These are phyloP conservation scores for Hirtodrosophila alboralis DNA, from an alignment of 2,888 invertebrate genomes.

Conservation along the genomic window DNA sequence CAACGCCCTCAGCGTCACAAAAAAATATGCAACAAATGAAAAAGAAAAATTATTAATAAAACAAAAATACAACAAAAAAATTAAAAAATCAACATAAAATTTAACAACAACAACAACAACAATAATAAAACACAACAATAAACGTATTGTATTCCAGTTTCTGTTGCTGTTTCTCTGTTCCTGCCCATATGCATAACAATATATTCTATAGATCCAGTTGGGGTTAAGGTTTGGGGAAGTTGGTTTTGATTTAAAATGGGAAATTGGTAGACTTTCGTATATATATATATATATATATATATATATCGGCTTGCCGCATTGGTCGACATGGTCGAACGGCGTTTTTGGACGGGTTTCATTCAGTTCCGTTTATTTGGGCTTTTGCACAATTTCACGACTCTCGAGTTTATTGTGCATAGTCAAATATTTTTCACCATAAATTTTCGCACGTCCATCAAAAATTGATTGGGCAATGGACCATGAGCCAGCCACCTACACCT, in stretches of 20 bases:
- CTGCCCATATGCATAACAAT: slow-evolving; percentile 30
- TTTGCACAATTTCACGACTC: slow-evolving; percentile 41
- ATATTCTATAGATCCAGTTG: slow-evolving; percentile 38
- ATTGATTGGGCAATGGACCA: slow-evolving; percentile 69
- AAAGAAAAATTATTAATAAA: too few relatives aligned
- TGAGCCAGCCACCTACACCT: slow-evolving; percentile 45
- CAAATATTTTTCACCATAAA: slow-evolving; percentile 81
- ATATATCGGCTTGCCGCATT: slow-evolving; percentile 66
- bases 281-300: too few relatives aligned
- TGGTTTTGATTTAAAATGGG: too few relatives aligned
- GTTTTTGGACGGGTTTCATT: slow-evolving; percentile 11
- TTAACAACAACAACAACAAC: background rate
- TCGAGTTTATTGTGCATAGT: slow-evolving; percentile 77
- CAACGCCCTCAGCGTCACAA: slow-evolving; percentile 52
- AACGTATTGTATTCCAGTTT: slow-evolving; percentile 36
- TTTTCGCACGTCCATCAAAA: slow-evolving; percentile 81
- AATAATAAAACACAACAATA: slow-evolving; percentile 43
- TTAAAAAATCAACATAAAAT: slow-evolving; percentile 38
- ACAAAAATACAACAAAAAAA: slow-evolving; percentile 7
- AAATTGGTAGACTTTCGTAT: too few relatives aligned
- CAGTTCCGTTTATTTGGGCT: slow-evolving; percentile 21
- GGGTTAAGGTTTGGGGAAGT: too few relatives aligned
- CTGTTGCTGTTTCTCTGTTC: background rate
- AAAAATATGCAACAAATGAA: slow-evolving; percentile 63
- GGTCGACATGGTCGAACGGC: slow-evolving; percentile 28